Percentiles rank a stretch among this genome's conserved stretches.
Conservation (phyloP, 53 echinoderm and acorn worm genomes). For the Stichopus horrens region DNA sequence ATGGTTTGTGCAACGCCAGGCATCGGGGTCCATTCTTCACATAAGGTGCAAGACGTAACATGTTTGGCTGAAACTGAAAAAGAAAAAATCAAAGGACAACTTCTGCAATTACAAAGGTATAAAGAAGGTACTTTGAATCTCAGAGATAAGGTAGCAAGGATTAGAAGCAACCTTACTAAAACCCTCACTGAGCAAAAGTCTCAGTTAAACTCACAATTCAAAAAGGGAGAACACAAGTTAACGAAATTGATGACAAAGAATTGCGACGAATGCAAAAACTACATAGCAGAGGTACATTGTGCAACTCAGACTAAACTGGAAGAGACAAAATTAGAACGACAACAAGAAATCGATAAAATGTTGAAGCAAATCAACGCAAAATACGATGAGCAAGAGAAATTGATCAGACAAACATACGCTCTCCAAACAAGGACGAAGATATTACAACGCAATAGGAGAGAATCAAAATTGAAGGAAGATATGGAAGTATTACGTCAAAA, state of each 20-base stretch:
- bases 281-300: not conserved
- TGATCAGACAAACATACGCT: too few species aligned
- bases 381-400: not conserved
- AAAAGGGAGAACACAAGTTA: not conserved
- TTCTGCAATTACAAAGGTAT: not conserved
- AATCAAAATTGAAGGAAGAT: not conserved
- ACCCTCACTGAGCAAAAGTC: not conserved
- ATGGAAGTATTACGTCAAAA: not conserved
- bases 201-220: not conserved
- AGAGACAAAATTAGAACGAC: not conserved
- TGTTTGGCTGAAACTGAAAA: not conserved
- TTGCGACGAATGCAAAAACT: not conserved
- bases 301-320: not conserved
- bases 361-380: not conserved
- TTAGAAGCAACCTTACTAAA: not conserved
- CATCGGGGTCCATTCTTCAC: not conserved
- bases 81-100: not conserved
- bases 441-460: not conserved
- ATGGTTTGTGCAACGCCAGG: not conserved
- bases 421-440: too few species aligned
- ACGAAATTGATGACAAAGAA: not conserved
- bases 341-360: not conserved
- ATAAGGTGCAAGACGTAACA: not conserved
- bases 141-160: not conserved
- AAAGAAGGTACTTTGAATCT: not conserved